phyloP scores from a whole-genome alignment of 2,888 invertebrate species.

The Meliscaeva auricollis region DNA sequence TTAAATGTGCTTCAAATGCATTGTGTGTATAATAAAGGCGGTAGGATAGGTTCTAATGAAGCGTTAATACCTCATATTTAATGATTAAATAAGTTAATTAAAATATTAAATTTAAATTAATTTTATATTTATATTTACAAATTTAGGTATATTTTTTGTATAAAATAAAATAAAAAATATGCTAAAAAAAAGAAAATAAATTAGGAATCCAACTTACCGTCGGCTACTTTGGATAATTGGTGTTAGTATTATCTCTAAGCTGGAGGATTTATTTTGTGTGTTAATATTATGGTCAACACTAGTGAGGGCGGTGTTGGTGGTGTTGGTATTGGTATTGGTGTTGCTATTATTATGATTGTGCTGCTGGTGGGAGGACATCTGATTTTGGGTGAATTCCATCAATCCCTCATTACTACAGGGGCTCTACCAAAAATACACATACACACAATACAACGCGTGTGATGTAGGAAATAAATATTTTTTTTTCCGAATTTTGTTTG shows the following conservation, averaged over 20 bases:
- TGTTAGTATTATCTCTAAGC: constrained; percentile 85
- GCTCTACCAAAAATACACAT: constrained; percentile 73
- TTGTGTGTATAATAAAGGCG: too few species aligned
- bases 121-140: neutral
- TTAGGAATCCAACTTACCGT: constrained; percentile 82
- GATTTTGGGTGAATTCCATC: constrained; percentile 75
- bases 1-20: constrained; percentile 11
- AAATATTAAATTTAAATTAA: neutral
- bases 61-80: neutral
- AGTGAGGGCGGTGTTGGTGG: constrained; percentile 74
- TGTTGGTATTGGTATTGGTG: constrained; percentile 45
- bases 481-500: constrained; percentile 34
- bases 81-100: neutral
- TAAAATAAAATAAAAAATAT: neutral
- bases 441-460: constrained; percentile 68
- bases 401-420: constrained; percentile 78
- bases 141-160: too few species aligned
- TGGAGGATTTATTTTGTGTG: constrained; percentile 84
- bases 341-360: constrained; percentile 67
- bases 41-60: neutral
- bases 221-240: constrained; percentile 85
- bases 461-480: constrained; percentile 42
- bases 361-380: constrained; percentile 77
- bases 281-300: constrained; percentile 74
- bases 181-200: neutral